Evolutionary conservation across 1,140 invertebrate species (phyloP), one percentile per base, ranked within the genome.

Genomic region (Euschistus heros): DNA sequence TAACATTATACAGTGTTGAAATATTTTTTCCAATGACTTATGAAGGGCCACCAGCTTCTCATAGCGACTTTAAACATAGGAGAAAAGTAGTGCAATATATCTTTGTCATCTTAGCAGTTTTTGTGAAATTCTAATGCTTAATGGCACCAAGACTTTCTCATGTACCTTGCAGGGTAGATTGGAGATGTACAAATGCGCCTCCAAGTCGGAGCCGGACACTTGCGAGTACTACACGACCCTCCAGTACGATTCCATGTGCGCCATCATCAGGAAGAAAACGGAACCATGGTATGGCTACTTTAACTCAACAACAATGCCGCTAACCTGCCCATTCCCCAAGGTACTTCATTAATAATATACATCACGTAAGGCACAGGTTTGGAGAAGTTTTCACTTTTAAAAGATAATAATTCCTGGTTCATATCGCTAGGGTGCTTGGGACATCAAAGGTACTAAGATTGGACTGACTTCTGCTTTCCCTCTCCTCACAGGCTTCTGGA

Each of bases 151-250:
- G n/a, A n/a, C n/a, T n/a, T n/a, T n/a, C n/a, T n/a, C n/a, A n/a
- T n/a, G n/a, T 61, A 33, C 5, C 8, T 61, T 61, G 37, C 17
- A 61, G 59, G 27, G 27, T 33, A 30, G 13, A 17, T n/a, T 61
- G 27, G 59, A 61, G 15, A 30, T 61, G 27, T 61, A 15, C 37
- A 61, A 61, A 18, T 61, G 59, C 15, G 59, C 59, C 27, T 61
- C 59, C 6, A 61, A 61, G 37, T 61, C 59, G 2, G 59, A 61
- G 30, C 59, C 59, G 2, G 59, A 61, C 27, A 61, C 59, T 17
- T 61, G 59, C 30, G 59, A 61, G 37, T 61, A 61, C 27, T 61
- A 61, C 59, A 61, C 59, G 2, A 33, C 59, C 1, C 5, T 61
- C 10, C 10, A 37, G 18, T 61, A 61, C 37, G 18, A 30, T 26